Evolutionary conservation across 2,797 vertebrate genomes (phyloP), one percentile per base, ranked within the genome.

Genomic region (Typhlichthys eigenmanni): DNA sequence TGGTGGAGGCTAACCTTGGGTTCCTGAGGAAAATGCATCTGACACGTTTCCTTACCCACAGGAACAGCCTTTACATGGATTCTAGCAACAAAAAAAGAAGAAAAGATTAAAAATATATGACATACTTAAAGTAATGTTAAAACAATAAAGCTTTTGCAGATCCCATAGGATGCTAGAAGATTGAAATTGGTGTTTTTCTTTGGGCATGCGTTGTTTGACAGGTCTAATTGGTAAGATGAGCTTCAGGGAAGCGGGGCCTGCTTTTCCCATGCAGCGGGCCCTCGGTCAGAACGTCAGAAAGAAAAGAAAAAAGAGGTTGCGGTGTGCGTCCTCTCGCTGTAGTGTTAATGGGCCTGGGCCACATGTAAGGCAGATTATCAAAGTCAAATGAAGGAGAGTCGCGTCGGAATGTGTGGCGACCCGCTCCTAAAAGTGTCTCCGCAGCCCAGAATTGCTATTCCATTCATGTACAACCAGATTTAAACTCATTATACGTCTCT

Each of bases 321-420:
- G 66, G 71, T 79, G 74, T 80, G 75, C 81, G 75, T 87, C 82
- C 82, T 86, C 75, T 87, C 5, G 77, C 79, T 83, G 83, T 69
- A 71, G 80, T 89, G 81, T 92, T 94, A 91, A 92, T 92, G 87
- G 92, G 2, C 82, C 78, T 86, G 82, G 93, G 88, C 85, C 87
- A 61, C 90, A 86, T 78, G 79, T 80, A 82, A 90, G 87, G 66
- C 32, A 72, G 89, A 87, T 91, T 85, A 84, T 93, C 91, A 91
- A 92, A 72, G 91, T 95, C 93, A 81, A 87, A 88, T 91, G 84
- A 93, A 94, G 93, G 91, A 85, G 89, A 91, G 67, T 73, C 68
- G 78, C 90, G 83, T 87, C 92, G 91, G 85, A 85, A 67, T 89
- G 92, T 91, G 87, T 86, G 85, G 88, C 81, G 84, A 92, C 84